A percentile compares a stretch with the other conserved stretches of the same genome.
These are phyloP conservation scores for Reinhardtius hippoglossoides DNA, from an alignment of 2,113 vertebrate species.

Conservation along the genomic window DNA sequence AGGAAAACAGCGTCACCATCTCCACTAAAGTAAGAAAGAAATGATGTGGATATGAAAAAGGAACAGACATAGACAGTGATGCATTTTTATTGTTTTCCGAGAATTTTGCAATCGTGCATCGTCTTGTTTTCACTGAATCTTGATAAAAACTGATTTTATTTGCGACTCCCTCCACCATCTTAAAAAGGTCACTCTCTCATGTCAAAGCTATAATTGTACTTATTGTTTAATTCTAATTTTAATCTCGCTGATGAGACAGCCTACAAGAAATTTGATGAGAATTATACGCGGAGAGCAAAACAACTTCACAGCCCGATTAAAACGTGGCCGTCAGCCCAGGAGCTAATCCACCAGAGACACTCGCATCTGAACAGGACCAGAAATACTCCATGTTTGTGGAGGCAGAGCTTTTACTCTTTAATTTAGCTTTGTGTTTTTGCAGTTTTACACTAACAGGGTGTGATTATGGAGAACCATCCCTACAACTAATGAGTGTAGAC, in stretches of 20 bases:
- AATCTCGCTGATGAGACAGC: slow-evolving; percentile 31
- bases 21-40: slow-evolving; percentile 84
- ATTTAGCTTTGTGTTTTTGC: slow-evolving; percentile 6
- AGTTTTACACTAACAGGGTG: neutral
- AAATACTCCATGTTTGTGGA: neutral
- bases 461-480: neutral
- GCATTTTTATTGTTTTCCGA: no score
- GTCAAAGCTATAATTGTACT: neutral
- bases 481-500: no score
- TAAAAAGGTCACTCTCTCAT: slow-evolving; percentile 15
- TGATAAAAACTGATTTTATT: no score
- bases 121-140: no score
- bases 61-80: neutral
- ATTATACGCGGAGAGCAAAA: slow-evolving; percentile 2
- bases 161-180: neutral
- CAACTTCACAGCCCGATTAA: slow-evolving; percentile 32
- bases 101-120: no score
- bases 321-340: slow-evolving; percentile 48
- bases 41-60: neutral
- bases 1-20: slow-evolving; percentile 88
- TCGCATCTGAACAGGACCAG: slow-evolving; percentile 38
- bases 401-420: neutral
- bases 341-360: slow-evolving; percentile 55
- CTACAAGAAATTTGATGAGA: slow-evolving; percentile 19
- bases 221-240: slow-evolving; percentile 15